Base-by-base conservation (phyloP, 2,113 vertebrate genomes). In the Prochilodus magdalenae region DNA sequence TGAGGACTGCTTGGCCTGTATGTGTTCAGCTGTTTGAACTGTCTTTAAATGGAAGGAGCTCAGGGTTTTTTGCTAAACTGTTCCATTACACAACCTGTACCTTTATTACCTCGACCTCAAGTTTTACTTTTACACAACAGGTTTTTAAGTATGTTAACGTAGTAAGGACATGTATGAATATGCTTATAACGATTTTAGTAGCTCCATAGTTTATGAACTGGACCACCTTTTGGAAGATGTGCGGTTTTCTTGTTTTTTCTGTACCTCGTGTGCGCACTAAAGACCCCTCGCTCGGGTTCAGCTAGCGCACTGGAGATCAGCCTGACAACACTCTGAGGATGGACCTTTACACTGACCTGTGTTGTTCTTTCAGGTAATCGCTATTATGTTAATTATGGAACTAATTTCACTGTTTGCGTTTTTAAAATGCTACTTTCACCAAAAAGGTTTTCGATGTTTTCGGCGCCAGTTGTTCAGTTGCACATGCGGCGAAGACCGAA, bases 281-380 rank as follows among this genome's bases (percentile, higher is more conserved):
- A 44, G 3, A 40, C 2, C 20, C 24, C 10, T 12, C 4, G 18
- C 5, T 67, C 12, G 26, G 26, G 24, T 63, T 14, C 60, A 3
- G 6, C 40, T 5, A 44, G 40, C 8, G 5, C 40, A 4, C 8
- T 1, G 1, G 40, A 44, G 4, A 33, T 12, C 30, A 18, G 30
- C 65, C 22, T 12, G 65, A 36, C 22, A 18, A 36, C 7, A 11
- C 20, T 11, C 5, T 24, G 49, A 33, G 14, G 55, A 91, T 92
- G 92, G 90, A 89, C 5, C 53, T 26, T 2, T 92, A 85, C 40
- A 53, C 57, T 51, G 84, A 90, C 24, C 88, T 91, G 62, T 91
- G 92, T 79, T 47, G 1, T 20, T 90, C 89, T 22, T 89, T 90
- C 53, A 88, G 90, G 91, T 93, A 86, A 88, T 11, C 24, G 22